Base-by-base conservation (phyloP, 1,140 invertebrate species). In the Eciton burchellii region DNA sequence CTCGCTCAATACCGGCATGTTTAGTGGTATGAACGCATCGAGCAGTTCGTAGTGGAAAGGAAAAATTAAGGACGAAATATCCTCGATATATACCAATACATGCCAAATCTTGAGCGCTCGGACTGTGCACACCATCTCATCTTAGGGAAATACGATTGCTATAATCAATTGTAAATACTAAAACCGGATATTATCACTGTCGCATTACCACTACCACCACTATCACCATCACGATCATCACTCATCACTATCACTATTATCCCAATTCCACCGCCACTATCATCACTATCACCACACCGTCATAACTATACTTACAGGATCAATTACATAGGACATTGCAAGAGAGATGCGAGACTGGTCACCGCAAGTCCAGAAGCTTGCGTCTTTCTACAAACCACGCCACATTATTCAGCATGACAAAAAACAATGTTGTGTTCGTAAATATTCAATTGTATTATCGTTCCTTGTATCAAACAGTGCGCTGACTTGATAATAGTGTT, bases 11-110 rank as follows among this genome's bases (percentile, higher is more conserved):
- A 95, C 96, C 86, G 96, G 96, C 88, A 96, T 96, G 94, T 97
- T 97, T 93, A 96, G 96, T 91, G 96, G 96, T 85, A 96, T 97
- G 96, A 97, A 97, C 93, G 96, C 96, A 81, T 97, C 96, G 68
- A 96, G 96, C 91, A 97, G 96, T 89, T 97, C 96, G 94, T 97
- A 97, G 96, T 94, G 91, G 91, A 91, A 84, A 88, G 68, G 56
- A 57, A 90, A 84, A 71, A 87, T 88, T 84, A 90, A 88, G 63
- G 83, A 90, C 81, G 77, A 89, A 83, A 90, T 35, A 35, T 89
- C 87, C 86, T 89, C 83, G 82, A 91, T 89, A 90, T 90, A 89
- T 91, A 89, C 90, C 89, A 88, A 90, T 91, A 89, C 91, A 94
- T 92, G 92, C 93, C 93, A 93, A 94, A 94, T 91, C 90, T 90